Evolutionary conservation across 2,888 invertebrate genomes (phyloP).

Genomic region (Erannis defoliaria): DNA sequence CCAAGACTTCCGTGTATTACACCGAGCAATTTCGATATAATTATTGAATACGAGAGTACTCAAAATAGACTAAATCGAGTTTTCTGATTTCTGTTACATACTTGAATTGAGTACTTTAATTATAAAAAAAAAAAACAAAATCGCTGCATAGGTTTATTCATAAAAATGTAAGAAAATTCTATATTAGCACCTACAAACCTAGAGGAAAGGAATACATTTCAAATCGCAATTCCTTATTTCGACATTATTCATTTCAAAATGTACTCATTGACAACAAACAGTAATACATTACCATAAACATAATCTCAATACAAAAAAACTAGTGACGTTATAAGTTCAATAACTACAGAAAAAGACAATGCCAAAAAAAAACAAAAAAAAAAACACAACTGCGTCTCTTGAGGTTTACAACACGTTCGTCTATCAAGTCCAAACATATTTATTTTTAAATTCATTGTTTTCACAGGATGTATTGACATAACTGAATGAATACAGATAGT

Average conservation of each 20-base stretch:
- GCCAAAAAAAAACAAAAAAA: neutral
- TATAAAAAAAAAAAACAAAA: too few relatives aligned
- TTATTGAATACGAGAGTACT: too few relatives aligned
- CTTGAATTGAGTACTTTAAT: too few relatives aligned
- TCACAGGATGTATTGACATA: constrained; percentile 52
- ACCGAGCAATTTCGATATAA: too few relatives aligned
- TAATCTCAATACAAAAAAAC: neutral
- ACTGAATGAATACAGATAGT: constrained; percentile 33
- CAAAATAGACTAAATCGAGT: too few relatives aligned
- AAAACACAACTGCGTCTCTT: neutral
- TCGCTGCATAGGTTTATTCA: too few relatives aligned
- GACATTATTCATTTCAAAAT: neutral
- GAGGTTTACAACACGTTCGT: neutral
- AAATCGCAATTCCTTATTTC: too few relatives aligned
- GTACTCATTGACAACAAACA: neutral
- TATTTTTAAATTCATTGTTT: constrained; percentile 43
- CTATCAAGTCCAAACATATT: constrained; percentile 1
- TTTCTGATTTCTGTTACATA: too few relatives aligned
- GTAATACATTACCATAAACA: neutral
- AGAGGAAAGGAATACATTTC: too few relatives aligned
- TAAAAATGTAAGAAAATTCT: too few relatives aligned
- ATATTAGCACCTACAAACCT: too few relatives aligned
- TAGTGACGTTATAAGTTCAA: neutral
- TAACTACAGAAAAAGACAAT: neutral
- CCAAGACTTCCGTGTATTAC: too few relatives aligned